phyloP scores from a whole-genome alignment of 2,888 invertebrate genomes.

The Ochropleura plecta region DNA sequence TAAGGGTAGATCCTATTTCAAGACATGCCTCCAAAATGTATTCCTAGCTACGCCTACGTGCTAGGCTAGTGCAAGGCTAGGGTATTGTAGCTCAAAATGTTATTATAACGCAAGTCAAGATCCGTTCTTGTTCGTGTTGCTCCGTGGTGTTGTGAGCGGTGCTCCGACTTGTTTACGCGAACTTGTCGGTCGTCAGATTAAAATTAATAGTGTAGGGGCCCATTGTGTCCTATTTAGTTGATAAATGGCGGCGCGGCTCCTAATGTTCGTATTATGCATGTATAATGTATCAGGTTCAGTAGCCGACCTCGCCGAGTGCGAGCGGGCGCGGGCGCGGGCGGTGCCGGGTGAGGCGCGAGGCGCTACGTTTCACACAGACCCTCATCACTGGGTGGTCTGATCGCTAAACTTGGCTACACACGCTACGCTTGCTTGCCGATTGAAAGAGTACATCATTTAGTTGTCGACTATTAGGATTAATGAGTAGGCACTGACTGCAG shows the following conservation, averaged over 20 bases:
- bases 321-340: not conserved
- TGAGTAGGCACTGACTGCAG: not conserved
- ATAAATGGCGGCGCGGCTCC: constrained; percentile 58
- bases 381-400: constrained; percentile 8
- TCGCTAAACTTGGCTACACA: constrained; percentile 26
- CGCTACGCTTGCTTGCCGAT: not conserved
- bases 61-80: not conserved
- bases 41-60: not conserved
- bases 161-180: constrained; percentile 51
- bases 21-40: not conserved
- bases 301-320: constrained; percentile 20
- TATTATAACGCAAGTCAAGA: not conserved
- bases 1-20: not conserved
- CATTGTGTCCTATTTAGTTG: constrained; percentile 67
- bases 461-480: constrained; percentile 1
- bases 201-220: constrained; percentile 64
- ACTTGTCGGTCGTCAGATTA: constrained; percentile 59
- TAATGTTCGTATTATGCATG: constrained; percentile 55
- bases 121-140: not conserved
- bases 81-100: not conserved
- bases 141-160: not conserved
- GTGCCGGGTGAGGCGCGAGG: not conserved
- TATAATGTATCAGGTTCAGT: constrained; percentile 60
- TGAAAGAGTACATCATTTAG: not conserved
- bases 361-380: constrained; percentile 10